Evolutionary conservation across 2,888 invertebrate genomes (phyloP), one percentile per base, ranked within the genome.

Genomic region (Hedychridium roseum): DNA sequence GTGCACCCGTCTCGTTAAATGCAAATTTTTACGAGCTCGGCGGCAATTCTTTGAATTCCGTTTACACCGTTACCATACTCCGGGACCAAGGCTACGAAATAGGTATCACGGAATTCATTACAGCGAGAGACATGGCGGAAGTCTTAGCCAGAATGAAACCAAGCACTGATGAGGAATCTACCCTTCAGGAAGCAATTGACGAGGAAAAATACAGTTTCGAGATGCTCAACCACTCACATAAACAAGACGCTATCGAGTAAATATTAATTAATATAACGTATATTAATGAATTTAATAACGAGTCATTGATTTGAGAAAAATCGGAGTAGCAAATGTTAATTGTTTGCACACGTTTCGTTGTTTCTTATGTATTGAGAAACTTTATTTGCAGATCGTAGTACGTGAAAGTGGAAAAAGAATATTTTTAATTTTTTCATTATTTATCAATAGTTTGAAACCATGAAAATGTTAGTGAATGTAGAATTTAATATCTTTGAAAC

Each of bases 41-140:
- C 1, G 94, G 94, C 7, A 92, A 93, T 71, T 93, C 93, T 0
- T 81, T 94, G 14, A 94, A 94, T 74, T 92, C 93, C 0, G 89
- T 94, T 47, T 88, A 85, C 60, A 92, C 92, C 0, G 91, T 94
- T 3, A 89, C 90, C 0, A 83, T 85, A 68, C 75, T 94, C 37
- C 82, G 87, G 34, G 90, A 92, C 43, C 86, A 86, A 68, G 92
- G 92, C 7, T 92, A 89, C 71, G 83, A 84, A 60, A 90, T 94
- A 59, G 86, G 92, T 59, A 90, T 93, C 58, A 87, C 88, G 2
- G 91, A 92, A 66, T 93, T 94, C 71, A 86, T 93, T 23, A 83
- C 85, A 0, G 88, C 92, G 0, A 82, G 85, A 18, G 87, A 84
- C 69, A 80, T 93, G 40, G 86, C 86, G 1, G 88, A 90, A 63